Percentiles rank a stretch among this genome's conserved stretches.
Conservation (phyloP, 2,888 invertebrate species). For the Phania funesta region DNA sequence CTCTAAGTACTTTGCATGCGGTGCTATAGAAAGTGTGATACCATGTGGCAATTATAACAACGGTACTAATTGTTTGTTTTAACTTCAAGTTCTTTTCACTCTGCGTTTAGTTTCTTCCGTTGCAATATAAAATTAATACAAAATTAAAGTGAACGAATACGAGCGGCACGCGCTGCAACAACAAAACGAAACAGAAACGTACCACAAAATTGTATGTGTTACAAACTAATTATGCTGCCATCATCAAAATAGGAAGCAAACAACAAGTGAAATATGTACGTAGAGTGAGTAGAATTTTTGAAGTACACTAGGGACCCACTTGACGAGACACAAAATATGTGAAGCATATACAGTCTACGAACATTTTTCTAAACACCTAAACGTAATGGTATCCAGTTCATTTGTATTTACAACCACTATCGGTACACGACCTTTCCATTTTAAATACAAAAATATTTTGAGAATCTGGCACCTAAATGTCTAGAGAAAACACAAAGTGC, state of each 20-base stretch:
- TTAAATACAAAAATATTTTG: no score
- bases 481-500: no score
- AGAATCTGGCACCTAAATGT: no score
- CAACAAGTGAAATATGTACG: slow-evolving; percentile 12
- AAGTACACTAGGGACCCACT: neutral
- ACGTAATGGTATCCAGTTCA: no score
- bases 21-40: slow-evolving; percentile 37
- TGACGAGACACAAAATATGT: neutral
- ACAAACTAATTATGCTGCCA: slow-evolving; percentile 66
- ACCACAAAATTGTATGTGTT: slow-evolving; percentile 62
- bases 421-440: no score
- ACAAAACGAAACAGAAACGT: slow-evolving; percentile 7
- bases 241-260: slow-evolving; percentile 38
- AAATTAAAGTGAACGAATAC: neutral
- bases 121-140: neutral
- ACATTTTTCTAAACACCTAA: no score
- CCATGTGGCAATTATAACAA: slow-evolving; percentile 70
- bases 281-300: slow-evolving; percentile 11
- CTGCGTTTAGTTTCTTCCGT: neutral
- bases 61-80: slow-evolving; percentile 72
- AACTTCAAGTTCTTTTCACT: slow-evolving; percentile 52
- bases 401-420: no score
- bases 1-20: neutral
- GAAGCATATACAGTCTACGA: neutral
- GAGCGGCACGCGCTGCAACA: neutral